Conservation (phyloP, 2,113 vertebrate species). For the Toxotes jaculatrix region DNA sequence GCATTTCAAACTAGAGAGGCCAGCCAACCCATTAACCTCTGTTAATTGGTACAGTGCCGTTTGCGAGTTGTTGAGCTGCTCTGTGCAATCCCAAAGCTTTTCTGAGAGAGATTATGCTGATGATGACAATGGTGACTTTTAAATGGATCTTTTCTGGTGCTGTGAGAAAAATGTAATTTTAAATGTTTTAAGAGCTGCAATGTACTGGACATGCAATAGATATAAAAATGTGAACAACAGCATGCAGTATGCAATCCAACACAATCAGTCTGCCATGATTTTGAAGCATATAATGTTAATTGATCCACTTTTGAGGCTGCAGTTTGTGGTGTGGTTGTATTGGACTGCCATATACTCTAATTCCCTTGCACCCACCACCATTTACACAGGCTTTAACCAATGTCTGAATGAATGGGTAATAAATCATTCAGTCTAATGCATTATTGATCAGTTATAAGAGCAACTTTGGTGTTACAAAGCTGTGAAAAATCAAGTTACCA, state of each 20-base stretch:
- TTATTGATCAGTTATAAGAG: background rate
- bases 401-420: background rate
- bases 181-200: background rate
- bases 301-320: conserved; percentile 5
- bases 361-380: background rate
- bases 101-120: conserved; percentile 15
- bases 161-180: background rate
- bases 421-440: background rate
- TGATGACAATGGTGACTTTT: conserved; percentile 15
- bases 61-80: background rate
- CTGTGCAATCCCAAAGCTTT: conserved; percentile 4
- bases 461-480: background rate
- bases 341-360: background rate
- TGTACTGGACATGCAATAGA: background rate
- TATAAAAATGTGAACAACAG: background rate
- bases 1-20: conserved; percentile 22
- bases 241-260: background rate
- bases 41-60: conserved; percentile 28
- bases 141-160: background rate
- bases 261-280: background rate
- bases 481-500: background rate
- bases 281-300: background rate
- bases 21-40: conserved; percentile 52
- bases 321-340: background rate
- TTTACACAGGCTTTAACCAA: background rate